phyloP scores from a whole-genome alignment of 2,797 vertebrate species.

The Poecile montanus region DNA sequence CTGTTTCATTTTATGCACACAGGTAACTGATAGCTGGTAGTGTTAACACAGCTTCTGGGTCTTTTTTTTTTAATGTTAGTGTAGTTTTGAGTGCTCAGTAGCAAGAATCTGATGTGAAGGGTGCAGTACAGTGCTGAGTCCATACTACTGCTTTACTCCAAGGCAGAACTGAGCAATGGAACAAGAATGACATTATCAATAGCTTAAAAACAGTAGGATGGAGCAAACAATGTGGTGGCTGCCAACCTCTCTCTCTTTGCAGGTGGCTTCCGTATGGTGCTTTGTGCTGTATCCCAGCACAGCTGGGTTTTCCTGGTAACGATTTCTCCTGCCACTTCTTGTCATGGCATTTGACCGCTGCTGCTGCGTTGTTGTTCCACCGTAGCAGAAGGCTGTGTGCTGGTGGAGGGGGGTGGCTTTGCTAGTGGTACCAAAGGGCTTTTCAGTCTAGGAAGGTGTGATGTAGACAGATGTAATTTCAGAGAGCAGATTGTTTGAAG shows the following conservation, averaged over 20 bases:
- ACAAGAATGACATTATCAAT: background rate
- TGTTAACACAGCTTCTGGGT: background rate
- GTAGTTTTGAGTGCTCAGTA: background rate
- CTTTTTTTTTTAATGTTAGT: background rate
- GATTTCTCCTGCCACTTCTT: background rate
- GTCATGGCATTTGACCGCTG: slow-evolving; percentile 7
- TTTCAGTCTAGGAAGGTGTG: background rate
- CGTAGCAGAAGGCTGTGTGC: background rate
- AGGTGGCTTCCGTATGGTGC: background rate
- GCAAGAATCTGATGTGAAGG: background rate
- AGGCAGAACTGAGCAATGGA: background rate
- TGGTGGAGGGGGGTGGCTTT: background rate
- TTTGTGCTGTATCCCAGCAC: background rate
- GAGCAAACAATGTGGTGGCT: background rate
- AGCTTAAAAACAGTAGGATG: background rate
- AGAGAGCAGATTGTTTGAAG: background rate
- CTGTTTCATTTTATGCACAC: background rate
- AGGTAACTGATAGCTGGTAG: background rate
- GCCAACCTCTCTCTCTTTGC: background rate
- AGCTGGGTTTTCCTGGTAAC: slow-evolving; percentile 33
- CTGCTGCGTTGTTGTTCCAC: background rate
- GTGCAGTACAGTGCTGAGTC: background rate
- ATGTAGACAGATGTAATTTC: background rate
- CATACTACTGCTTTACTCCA: background rate
- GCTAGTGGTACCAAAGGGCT: background rate